Evolutionary conservation across 2,888 invertebrate species (phyloP), one percentile per base, ranked within the genome.

Genomic region (Pseudeuparius sepicola): DNA sequence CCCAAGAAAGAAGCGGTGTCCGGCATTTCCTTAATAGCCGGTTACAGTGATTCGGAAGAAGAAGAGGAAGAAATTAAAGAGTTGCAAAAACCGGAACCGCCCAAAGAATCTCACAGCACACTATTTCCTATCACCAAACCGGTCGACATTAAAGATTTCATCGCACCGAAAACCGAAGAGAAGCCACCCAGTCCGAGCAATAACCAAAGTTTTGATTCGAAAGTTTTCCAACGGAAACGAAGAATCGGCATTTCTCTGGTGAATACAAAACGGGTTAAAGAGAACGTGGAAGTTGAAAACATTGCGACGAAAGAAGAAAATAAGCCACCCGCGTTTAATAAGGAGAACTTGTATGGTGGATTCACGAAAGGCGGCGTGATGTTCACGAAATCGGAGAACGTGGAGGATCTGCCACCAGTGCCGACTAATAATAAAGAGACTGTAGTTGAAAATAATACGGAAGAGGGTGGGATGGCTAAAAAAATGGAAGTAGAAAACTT

Each of bases 151-250:
- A 55, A 52, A 34, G 59, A 60, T 40, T 61, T 61, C 37, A 38
- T 40, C 16, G 34, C 28, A 23, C 36, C 44, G 13, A 29, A 38
- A 26, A 14, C 35, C 23, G n/a, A n/a, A n/a, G n/a, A n/a, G n/a
- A n/a, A 13, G 14, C 12, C 26, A 10, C n/a, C 26, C 18, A 37
- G 31, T 34, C 23, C 15, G 34, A 37, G n/a, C n/a, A 20, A 7
- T 6, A n/a, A 20, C 7, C 20, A 20, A n/a, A 20, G n/a, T 33
- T 52, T 63, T 30, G 60, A 61, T 42, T 51, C 54, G 5, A 71
- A 71, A 53, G 65, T 61, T 7, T 71, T 71, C 48, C 65, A 71
- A 49, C 56, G 72, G 30, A 72, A 71, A 47, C 61, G 64, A 38
- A 59, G 71, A 33, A 68, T 72, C 34, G 71, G 69, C 7, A 64